These are phyloP conservation scores for Rhinogobius similis DNA, from an alignment of 2,113 vertebrate genomes.

Conservation along the genomic window DNA sequence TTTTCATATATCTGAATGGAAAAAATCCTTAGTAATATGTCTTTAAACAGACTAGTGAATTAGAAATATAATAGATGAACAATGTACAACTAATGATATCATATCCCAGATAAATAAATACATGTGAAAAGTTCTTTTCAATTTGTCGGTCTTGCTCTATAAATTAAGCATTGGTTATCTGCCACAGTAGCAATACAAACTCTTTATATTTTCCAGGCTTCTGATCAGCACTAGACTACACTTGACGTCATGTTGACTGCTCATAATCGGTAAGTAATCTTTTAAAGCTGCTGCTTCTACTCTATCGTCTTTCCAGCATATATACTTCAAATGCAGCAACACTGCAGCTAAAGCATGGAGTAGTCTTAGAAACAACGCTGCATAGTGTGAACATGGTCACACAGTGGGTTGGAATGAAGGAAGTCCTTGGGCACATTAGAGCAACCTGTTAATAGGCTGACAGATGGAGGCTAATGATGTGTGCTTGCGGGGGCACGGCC, in stretches of 20 bases:
- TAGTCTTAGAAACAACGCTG: not conserved
- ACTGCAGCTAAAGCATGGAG: not conserved
- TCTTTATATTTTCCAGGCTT: not conserved
- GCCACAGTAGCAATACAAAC: not conserved
- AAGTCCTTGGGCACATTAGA: conserved; percentile 64
- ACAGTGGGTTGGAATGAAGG: conserved; percentile 55
- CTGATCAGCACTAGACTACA: not conserved
- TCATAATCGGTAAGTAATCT: not conserved
- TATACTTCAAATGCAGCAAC: not conserved
- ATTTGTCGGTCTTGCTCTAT: too few relatives aligned
- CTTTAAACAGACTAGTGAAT: too few relatives aligned
- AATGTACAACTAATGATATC: too few relatives aligned
- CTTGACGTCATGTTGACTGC: not conserved
- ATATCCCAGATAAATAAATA: too few relatives aligned
- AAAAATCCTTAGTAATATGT: too few relatives aligned
- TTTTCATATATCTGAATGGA: too few relatives aligned
- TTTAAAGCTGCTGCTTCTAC: not conserved
- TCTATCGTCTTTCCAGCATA: not conserved
- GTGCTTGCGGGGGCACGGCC: conserved; percentile 62
- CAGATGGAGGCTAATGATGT: conserved; percentile 75
- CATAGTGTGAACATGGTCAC: conserved; percentile 23
- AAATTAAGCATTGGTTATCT: too few relatives aligned
- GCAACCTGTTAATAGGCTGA: conserved; percentile 73
- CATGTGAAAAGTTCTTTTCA: too few relatives aligned
- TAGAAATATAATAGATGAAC: too few relatives aligned